Evolutionary conservation across 2,113 vertebrate species (phyloP).

Genomic region (Centropus bengalensis): DNA sequence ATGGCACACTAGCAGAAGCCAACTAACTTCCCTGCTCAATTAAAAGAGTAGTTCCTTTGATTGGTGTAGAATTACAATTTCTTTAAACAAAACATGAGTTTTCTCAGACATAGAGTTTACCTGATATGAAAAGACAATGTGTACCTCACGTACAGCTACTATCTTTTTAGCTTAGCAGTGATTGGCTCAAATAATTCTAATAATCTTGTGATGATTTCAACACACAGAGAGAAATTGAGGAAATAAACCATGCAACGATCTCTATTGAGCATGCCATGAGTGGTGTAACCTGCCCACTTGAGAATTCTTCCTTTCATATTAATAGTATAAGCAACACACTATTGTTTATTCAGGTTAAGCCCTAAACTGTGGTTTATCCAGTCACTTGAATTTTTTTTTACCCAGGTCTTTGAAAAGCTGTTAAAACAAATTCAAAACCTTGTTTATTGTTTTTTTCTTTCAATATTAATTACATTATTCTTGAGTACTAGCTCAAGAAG

Average conservation of each 20-base stretch:
- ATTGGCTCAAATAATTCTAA: background rate
- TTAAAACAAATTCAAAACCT: background rate
- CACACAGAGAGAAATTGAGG: fast-evolving
- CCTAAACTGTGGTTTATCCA: background rate
- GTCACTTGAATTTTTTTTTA: background rate
- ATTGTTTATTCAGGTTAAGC: no score
- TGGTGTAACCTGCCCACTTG: background rate
- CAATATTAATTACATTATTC: background rate
- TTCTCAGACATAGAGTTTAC: background rate
- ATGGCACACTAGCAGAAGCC: background rate
- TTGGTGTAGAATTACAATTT: background rate
- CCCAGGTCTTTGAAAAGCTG: background rate
- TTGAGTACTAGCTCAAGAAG: background rate
- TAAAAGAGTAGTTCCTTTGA: background rate
- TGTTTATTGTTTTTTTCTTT: background rate
- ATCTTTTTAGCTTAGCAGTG: background rate
- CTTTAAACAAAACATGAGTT: background rate
- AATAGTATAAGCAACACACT: background rate
- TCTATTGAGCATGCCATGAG: background rate
- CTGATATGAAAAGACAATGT: background rate
- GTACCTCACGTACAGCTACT: background rate
- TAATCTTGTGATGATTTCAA: background rate
- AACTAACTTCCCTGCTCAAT: background rate
- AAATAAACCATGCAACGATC: background rate
- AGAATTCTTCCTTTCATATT: background rate